Conservation (phyloP, 2,797 vertebrate genomes). For the Sphenodon punctatus region DNA sequence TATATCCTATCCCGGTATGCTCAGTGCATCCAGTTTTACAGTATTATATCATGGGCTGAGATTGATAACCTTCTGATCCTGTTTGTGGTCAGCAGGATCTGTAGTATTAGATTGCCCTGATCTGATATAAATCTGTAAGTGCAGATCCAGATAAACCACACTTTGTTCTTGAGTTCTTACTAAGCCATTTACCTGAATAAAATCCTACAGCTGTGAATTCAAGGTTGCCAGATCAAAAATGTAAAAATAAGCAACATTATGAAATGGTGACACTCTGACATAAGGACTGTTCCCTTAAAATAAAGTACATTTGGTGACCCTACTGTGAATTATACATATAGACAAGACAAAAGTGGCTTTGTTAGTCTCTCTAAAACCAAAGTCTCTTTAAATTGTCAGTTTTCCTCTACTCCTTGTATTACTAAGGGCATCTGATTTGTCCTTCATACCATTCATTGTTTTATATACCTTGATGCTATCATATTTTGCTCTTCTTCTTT, state of each 20-base stretch:
- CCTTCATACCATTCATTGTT: constrained; percentile 45
- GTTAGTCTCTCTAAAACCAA: constrained; percentile 17
- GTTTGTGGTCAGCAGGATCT: not conserved
- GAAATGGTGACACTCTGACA: too few species aligned
- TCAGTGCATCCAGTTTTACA: not conserved
- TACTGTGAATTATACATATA: too few species aligned
- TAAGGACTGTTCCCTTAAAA: too few species aligned
- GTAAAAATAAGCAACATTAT: too few species aligned
- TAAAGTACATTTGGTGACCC: too few species aligned
- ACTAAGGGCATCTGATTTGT: constrained; percentile 65
- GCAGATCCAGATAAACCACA: not conserved
- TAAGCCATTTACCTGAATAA: not conserved
- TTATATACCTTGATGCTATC: constrained; percentile 41
- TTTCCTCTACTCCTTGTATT: constrained; percentile 28
- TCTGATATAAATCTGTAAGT: not conserved
- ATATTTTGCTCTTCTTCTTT: constrained; percentile 56
- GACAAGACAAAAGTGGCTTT: constrained; percentile 14
- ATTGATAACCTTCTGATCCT: not conserved
- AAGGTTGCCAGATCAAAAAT: too few species aligned
- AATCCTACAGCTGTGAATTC: constrained; percentile 28
- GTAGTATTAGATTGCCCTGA: not conserved
- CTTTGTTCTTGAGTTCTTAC: constrained; percentile 4
- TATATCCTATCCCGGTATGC: too few species aligned
- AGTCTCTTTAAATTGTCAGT: constrained; percentile 32
- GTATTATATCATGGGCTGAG: not conserved